Conservation (phyloP, 1,140 invertebrate genomes). For the Cotesia vestalis region DNA sequence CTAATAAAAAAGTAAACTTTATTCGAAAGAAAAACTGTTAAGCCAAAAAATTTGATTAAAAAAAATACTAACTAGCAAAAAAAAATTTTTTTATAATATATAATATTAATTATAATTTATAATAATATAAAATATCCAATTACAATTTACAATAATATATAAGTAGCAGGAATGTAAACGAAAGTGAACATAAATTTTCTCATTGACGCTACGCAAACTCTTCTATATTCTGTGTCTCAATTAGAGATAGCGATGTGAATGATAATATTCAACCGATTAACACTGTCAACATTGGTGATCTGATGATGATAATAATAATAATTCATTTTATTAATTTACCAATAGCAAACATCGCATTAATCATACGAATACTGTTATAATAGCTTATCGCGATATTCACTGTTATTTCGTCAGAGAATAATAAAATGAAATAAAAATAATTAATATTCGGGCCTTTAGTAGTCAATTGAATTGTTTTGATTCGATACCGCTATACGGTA, state of each 20-base stretch:
- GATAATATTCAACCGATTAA: slow-evolving; percentile 25
- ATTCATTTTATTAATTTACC: slow-evolving; percentile 9
- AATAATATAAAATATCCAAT: neutral
- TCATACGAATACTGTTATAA: no score
- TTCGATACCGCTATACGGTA: neutral
- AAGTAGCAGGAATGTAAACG: slow-evolving; percentile 20
- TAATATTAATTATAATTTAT: no score
- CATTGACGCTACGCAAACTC: slow-evolving; percentile 21
- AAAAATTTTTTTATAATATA: no score
- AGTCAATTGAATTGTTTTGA: neutral
- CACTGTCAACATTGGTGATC: slow-evolving; percentile 5
- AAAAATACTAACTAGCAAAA: no score
- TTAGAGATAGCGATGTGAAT: slow-evolving; percentile 5
- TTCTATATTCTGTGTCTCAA: slow-evolving; percentile 28
- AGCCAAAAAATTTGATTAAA: no score
- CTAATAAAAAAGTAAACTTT: no score
- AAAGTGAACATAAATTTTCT: slow-evolving; percentile 31
- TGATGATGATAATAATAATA: slow-evolving; percentile 13
- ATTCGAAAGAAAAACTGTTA: no score
- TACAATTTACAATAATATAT: neutral
- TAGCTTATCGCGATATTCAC: no score
- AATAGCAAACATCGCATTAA: neutral
- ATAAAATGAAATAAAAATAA: no score
- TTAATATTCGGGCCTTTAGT: no score
- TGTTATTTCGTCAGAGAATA: no score